Evolutionary conservation across 2,113 vertebrate genomes (phyloP), one percentile per base, ranked within the genome.

Genomic region (Thalassoma bifasciatum): DNA sequence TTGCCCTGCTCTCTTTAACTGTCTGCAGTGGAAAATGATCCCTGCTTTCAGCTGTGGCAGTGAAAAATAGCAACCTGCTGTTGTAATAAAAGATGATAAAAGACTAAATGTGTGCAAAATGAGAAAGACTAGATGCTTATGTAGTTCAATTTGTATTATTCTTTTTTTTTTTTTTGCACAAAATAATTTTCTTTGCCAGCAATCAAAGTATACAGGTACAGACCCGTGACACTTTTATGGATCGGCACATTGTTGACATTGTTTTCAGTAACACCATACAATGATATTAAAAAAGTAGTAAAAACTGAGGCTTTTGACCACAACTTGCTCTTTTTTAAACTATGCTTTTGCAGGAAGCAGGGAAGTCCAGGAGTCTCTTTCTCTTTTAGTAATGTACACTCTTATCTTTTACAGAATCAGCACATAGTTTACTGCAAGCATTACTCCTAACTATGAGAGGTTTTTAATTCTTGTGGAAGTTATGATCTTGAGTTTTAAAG

Each of bases 1-100:
- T 77, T 34, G 11, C 47, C 52, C 52, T 71, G 30, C 63, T 64
- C 65, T 70, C 57, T 16, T 46, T 16, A 42, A 56, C 6, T 54
- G 17, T 54, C 58, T 16, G 10, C 70, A 51, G 71, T 86, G 80
- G 75, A 38, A 59, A 84, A 85, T 73, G 63, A 72, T 76, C 46
- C 68, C 69, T 61, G 57, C 57, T 51, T 80, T 66, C 59, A 30
- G 40, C 73, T 58, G 58, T 34, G 30, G 49, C n/a, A 2, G 44
- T 57, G 66, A n/a, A 70, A 71, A 77, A 83, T 44, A 52, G 67
- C 66, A 67, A 54, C 46, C 57, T 64, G 4, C 72, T 76, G 64
- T 62, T 80, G 75, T 73, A 34, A 66, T 80, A 62, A 80, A 56
- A 49, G 54, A 50, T 44, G 68, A 68, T 21, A 81, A 77, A 75